These are phyloP conservation scores for Cryptoprocta ferox DNA, from an alignment of 2,797 vertebrate genomes.

Conservation along the genomic window DNA sequence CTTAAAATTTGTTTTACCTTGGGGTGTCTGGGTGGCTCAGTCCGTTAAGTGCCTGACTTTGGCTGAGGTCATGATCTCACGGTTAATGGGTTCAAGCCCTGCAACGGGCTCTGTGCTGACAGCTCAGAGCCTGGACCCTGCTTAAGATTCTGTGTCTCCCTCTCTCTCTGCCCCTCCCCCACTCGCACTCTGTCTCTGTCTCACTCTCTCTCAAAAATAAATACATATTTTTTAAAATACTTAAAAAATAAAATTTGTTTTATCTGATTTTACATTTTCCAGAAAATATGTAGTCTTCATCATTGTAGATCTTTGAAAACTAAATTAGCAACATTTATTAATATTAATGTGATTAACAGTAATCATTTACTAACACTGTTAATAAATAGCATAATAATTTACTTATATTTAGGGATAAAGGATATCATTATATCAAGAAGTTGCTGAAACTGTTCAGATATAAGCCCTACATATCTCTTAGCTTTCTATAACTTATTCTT, in stretches of 20 bases:
- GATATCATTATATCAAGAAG: background rate
- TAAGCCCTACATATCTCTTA: background rate
- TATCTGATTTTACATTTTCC: background rate
- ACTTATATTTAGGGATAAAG: background rate
- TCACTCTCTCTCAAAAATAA: too few species aligned
- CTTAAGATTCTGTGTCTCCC: too few species aligned
- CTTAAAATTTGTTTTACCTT: background rate
- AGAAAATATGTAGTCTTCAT: background rate
- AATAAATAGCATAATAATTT: background rate
- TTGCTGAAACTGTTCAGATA: background rate
- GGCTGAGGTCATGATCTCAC: too few species aligned
- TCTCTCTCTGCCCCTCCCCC: too few species aligned
- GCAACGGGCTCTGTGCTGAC: too few species aligned
- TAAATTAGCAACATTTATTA: background rate
- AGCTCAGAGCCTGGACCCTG: too few species aligned
- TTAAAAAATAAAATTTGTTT: background rate
- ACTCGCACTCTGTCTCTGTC: too few species aligned
- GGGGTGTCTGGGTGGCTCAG: too few species aligned
- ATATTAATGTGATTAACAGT: background rate
- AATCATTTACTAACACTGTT: background rate
- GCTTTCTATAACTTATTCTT: background rate
- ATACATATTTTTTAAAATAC: too few species aligned
- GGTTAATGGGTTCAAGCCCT: too few species aligned
- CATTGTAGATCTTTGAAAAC: background rate
- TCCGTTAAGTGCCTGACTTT: rapidly evolving